Base-by-base conservation (phyloP, 2,113 vertebrate genomes). In the Daubentonia madagascariensis region DNA sequence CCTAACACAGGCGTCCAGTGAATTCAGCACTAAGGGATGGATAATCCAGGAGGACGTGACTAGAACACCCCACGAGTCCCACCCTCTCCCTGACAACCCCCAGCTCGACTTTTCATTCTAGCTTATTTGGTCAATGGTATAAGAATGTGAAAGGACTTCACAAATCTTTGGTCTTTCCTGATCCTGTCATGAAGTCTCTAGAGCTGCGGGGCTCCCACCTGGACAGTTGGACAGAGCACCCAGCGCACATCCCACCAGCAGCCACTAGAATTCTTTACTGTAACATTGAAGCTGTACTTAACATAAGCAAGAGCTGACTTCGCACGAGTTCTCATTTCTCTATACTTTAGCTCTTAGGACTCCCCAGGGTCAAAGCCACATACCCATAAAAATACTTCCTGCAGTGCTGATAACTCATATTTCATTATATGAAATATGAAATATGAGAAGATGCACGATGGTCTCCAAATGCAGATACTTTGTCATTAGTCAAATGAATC, bases 191-290 rank as follows among this genome's bases (percentile, higher is more conserved):
- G 35, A 45, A 57, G 91, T 20, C 48, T 54, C 54, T 30, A 37
- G 17, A 30, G 5, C 68, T 11, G 30, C 32, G 52, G 43, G 40
- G 48, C 30, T 57, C 79, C 85, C 7, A 16, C 5, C 18, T 12
- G 45, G 43, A 16, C 16, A 10, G 10, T 0, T 10, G 54, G 50
- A 61, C 3, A 8, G 59, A 78, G 45, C 25, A 18, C 6, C 35
- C 2, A 0, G 9, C 6, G 2, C 8, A 14, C 1, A 0, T 32
- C 4, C 20, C 37, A 30, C 1, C 14, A 28, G 35, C 37, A 28
- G 2, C 6, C 10, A 0, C 32, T 12, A 3, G 37, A 63, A n/a
- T 16, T 8, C 1, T 22, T 7, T 7, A 4, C 40, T n/a, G 5
- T 54, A 1, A 67, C 59, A 8, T 4, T 1, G 18, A 11, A 7